Percentiles rank a stretch among this genome's conserved stretches.
Evolutionary conservation across 2,113 vertebrate genomes (phyloP).

Genomic region (Helogale parvula): DNA sequence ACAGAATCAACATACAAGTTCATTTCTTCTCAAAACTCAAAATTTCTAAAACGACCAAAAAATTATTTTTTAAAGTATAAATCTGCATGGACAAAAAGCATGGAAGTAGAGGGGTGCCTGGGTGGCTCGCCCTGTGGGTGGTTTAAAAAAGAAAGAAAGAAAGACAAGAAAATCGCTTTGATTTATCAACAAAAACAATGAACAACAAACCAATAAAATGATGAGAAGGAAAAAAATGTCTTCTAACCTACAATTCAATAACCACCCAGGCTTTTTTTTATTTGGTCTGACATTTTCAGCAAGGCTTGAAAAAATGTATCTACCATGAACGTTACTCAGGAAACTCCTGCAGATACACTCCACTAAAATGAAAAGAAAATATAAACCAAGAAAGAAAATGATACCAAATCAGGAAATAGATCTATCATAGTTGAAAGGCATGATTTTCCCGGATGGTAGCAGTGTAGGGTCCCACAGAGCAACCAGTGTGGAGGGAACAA

Average conservation of each 20-base stretch:
- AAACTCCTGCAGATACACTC: neutral
- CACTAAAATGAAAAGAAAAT: neutral
- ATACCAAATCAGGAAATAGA: neutral
- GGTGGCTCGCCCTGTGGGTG: no score
- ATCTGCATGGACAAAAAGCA: neutral
- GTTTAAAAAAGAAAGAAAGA: no score
- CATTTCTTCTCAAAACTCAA: neutral
- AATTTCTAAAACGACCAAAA: neutral
- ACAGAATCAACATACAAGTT: neutral
- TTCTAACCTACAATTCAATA: conserved; percentile 8
- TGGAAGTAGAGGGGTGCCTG: neutral
- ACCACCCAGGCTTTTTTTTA: neutral
- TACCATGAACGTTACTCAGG: neutral
- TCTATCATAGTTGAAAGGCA: neutral
- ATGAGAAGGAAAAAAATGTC: neutral
- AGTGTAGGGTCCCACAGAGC: neutral
- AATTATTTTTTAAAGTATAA: neutral
- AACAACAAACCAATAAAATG: conserved; percentile 4
- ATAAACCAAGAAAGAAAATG: neutral
- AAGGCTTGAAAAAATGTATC: neutral
- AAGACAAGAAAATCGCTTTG: neutral
- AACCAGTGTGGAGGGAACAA: neutral
- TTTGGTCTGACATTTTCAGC: neutral
- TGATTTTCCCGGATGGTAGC: neutral
- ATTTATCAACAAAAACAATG: neutral